Base-by-base conservation (phyloP, 1,140 invertebrate genomes). In the Trichonephila clavata region DNA sequence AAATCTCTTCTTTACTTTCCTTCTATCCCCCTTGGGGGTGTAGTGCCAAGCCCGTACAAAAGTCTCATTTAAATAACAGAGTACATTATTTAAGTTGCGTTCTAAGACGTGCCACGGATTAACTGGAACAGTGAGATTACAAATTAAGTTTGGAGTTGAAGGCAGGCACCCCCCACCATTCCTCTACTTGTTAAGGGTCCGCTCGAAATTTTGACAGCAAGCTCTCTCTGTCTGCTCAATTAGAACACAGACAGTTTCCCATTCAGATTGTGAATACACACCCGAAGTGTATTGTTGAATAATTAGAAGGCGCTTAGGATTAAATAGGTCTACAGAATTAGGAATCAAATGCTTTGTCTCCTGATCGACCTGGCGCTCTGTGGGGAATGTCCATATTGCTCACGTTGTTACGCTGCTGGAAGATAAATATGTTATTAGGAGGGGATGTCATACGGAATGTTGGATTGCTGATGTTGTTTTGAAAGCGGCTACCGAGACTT, bases 381-480 rank as follows among this genome's bases (percentile, higher is more conserved):
- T 10, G 71, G 71, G 32, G 71, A 32, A 77, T 77, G 71, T 20
- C 27, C 68, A 71, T 71, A 32, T 27, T 71, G 27, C 27, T 32
- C 4, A 27, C 24, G 27, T 63, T 32, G 16, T 32, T 6, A 27
- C 24, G 27, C 16, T 32, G 16, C 27, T 16, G 81, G n/a, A 50
- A 59, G 81, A 83, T 83, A 83, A 83, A 83, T 83, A 83, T 83
- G 81, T 83, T 83, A 83, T 83, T 83, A 83, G 24, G 81, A 43
- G 50, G 13, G 57, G 18, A 24, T 77, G 71, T 77, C 71, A 77
- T 13, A 77, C 18, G 71, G 71, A 32, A 18, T 39, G 71, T 32
- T 7, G 71, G 4, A 32, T 77, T 77, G 71, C 16, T 77, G n/a
- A 16, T 39, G 32, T 3, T 39, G 32, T 39, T 39, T 39, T 39